Evolutionary conservation across 35 echinoderm and acorn worm species (phyloP).

Genomic region (Heliocidaris tuberculata): DNA sequence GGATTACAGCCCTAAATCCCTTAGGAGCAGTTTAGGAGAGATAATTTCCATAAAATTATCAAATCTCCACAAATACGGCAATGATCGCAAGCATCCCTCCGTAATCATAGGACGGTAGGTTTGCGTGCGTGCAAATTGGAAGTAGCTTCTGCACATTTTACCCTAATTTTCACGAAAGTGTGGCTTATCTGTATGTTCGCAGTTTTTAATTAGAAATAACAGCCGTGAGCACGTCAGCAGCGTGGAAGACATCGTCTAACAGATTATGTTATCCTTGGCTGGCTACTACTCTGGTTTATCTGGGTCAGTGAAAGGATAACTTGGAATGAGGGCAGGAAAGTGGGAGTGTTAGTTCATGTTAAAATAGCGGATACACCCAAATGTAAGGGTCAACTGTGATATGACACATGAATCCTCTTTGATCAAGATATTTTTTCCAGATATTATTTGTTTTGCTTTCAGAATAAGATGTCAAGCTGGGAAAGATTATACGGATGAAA

Average conservation of each 20-base stretch:
- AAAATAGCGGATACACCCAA: background rate
- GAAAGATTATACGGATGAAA: background rate
- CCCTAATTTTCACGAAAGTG: background rate
- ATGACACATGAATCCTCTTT: background rate
- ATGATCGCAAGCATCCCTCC: background rate
- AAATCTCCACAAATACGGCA: background rate
- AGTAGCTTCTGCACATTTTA: background rate
- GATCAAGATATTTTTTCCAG: background rate
- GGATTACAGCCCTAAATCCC: background rate
- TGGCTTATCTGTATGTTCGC: background rate
- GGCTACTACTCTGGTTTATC: background rate
- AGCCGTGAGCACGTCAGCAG: background rate
- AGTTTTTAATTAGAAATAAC: background rate
- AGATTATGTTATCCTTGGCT: background rate
- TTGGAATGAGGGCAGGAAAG: background rate
- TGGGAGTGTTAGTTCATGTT: background rate
- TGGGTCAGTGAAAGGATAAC: background rate
- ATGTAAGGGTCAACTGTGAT: background rate
- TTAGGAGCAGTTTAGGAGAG: background rate
- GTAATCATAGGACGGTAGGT: background rate
- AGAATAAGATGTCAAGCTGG: background rate
- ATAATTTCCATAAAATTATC: slow-evolving; percentile 19
- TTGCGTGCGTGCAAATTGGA: background rate
- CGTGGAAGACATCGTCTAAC: background rate
- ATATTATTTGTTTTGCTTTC: background rate